Conservation (phyloP, 2,888 invertebrate species). For the Monopis laevigella region DNA sequence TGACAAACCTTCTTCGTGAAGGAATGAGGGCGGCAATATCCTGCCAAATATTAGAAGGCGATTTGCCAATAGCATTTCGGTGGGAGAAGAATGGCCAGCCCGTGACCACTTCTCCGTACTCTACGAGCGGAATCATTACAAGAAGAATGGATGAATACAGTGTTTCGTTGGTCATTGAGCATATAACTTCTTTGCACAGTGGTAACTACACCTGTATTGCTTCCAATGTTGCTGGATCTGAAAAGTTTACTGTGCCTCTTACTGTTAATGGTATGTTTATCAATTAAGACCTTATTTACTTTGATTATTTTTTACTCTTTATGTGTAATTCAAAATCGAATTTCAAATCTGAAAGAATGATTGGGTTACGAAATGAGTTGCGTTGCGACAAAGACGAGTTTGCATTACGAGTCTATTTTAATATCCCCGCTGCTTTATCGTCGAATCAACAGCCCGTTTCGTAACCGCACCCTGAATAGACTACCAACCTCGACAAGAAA, state of each 20-base stretch:
- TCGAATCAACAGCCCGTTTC: too few species aligned
- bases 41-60: constrained; percentile 91
- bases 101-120: constrained; percentile 71
- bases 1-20: constrained; percentile 82
- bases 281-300: neutral
- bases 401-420: too few species aligned
- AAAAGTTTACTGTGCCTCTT: constrained; percentile 79
- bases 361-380: too few species aligned
- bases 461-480: too few species aligned
- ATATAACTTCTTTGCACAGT: constrained; percentile 84
- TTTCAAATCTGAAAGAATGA: too few species aligned
- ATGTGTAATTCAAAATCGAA: too few species aligned
- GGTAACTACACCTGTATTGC: constrained; percentile 94
- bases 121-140: constrained; percentile 54
- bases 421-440: too few species aligned
- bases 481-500: too few species aligned
- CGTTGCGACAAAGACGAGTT: too few species aligned
- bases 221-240: constrained; percentile 85
- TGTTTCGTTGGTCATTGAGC: constrained; percentile 85
- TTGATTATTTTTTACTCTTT: constrained; percentile 2
- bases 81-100: constrained; percentile 91
- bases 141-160: constrained; percentile 84
- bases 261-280: constrained; percentile 84
- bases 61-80: constrained; percentile 88
- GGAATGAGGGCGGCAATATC: constrained; percentile 90